phyloP scores from a whole-genome alignment of 2,113 vertebrate species.

The Coracopsis vasa region DNA sequence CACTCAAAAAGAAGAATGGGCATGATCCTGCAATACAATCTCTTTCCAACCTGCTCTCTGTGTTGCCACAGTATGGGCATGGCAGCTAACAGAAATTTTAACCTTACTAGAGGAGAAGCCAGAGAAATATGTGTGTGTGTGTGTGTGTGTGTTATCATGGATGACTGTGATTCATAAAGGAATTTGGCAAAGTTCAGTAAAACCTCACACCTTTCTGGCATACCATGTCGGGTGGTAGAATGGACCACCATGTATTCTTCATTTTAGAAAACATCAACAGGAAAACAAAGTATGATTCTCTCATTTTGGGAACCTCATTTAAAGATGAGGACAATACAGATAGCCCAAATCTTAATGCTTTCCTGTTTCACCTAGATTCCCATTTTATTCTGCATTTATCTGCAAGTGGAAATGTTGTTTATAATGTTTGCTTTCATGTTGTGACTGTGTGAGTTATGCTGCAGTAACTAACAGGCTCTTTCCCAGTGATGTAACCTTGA shows the following conservation, averaged over 20 bases:
- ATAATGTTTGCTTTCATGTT: neutral
- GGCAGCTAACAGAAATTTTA: neutral
- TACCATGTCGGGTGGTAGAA: fast-evolving
- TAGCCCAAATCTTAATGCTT: neutral
- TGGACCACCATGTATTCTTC: neutral
- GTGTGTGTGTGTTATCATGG: neutral
- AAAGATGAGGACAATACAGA: neutral
- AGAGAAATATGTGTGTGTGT: fast-evolving
- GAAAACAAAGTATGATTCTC: neutral
- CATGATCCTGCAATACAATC: fast-evolving
- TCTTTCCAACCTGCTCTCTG: neutral
- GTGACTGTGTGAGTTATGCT: neutral
- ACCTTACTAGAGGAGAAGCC: neutral
- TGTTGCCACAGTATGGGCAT: neutral
- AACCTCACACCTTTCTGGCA: neutral
- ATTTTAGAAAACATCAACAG: neutral
- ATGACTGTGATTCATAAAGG: neutral
- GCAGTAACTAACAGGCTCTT: neutral
- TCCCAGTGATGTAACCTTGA: neutral
- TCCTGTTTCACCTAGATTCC: neutral
- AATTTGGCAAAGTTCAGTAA: neutral
- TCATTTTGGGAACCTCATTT: neutral
- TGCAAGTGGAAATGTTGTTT: neutral
- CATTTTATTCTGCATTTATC: neutral
- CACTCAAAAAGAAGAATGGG: neutral